Conservation (phyloP, 2,113 vertebrate genomes). For the Anoplopoma fimbria region DNA sequence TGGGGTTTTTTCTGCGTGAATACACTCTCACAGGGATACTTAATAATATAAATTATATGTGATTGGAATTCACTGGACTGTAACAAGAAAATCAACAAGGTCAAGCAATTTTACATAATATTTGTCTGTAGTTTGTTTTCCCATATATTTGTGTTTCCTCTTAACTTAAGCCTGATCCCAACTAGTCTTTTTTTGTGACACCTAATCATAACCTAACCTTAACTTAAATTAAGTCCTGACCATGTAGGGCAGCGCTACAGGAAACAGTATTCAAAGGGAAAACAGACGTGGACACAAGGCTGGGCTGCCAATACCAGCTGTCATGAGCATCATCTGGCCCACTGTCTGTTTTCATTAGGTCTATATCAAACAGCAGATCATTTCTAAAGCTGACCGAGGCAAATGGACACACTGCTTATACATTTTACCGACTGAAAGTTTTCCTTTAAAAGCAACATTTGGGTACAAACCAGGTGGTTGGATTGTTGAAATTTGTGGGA, state of each 20-base stretch:
- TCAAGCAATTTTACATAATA: too few relatives aligned
- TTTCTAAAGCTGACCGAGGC: neutral
- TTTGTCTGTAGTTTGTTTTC: neutral
- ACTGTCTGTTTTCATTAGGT: slow-evolving; percentile 1
- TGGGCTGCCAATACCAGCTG: neutral
- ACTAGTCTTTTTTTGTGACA: neutral
- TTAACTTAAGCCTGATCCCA: neutral
- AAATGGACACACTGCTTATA: slow-evolving; percentile 14
- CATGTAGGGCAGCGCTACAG: neutral
- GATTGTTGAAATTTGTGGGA: neutral
- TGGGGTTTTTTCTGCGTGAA: neutral
- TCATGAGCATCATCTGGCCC: neutral
- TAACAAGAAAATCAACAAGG: neutral
- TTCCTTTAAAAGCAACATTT: slow-evolving; percentile 12
- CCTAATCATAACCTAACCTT: neutral
- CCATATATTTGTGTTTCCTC: neutral
- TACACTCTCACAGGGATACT: neutral
- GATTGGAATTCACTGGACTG: neutral
- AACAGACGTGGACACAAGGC: neutral
- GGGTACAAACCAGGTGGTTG: neutral
- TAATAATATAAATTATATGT: too few relatives aligned
- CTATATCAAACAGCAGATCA: neutral
- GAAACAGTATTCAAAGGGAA: neutral
- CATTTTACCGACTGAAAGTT: neutral
- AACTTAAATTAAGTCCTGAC: too few relatives aligned